Evolutionary conservation across 2,888 invertebrate genomes (phyloP).

Genomic region (Acronicta alni): DNA sequence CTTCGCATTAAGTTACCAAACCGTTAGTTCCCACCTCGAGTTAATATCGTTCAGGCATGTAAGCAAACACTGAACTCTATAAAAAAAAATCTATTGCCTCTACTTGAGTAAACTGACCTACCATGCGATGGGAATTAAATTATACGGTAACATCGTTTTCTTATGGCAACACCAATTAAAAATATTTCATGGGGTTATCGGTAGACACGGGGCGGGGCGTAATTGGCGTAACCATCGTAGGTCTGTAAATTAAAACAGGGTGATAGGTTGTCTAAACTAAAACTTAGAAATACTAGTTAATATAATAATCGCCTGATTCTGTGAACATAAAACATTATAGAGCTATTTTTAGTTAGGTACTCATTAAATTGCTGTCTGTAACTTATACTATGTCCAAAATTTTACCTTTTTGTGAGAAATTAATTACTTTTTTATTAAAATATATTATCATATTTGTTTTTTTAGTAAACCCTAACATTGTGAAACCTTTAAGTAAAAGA

Average conservation of each 20-base stretch:
- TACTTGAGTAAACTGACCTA: slow-evolving; percentile 50
- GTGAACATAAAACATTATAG: no score
- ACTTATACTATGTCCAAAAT: no score
- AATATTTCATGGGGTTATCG: slow-evolving; percentile 26
- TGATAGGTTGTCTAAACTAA: neutral
- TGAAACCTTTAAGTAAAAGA: no score
- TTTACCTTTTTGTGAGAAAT: no score
- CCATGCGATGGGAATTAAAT: slow-evolving; percentile 52
- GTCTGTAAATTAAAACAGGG: slow-evolving; percentile 18
- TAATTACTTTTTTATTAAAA: neutral
- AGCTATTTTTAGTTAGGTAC: no score
- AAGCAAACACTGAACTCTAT: slow-evolving; percentile 54
- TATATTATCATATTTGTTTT: no score
- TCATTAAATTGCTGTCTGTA: no score
- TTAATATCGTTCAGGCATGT: slow-evolving; percentile 63
- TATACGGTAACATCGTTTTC: slow-evolving; percentile 42
- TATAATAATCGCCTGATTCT: no score
- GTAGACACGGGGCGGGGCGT: slow-evolving; percentile 11
- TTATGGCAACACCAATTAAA: slow-evolving; percentile 35
- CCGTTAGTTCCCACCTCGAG: slow-evolving; percentile 69
- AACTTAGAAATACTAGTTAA: neutral
- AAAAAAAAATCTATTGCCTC: slow-evolving; percentile 49
- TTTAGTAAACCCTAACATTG: no score
- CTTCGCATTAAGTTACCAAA: slow-evolving; percentile 68
- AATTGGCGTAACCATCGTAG: slow-evolving; percentile 28